A percentile compares a stretch with the other conserved stretches of the same genome.
Conservation (phyloP, 2,888 invertebrate genomes). For the Xylota sylvarum region DNA sequence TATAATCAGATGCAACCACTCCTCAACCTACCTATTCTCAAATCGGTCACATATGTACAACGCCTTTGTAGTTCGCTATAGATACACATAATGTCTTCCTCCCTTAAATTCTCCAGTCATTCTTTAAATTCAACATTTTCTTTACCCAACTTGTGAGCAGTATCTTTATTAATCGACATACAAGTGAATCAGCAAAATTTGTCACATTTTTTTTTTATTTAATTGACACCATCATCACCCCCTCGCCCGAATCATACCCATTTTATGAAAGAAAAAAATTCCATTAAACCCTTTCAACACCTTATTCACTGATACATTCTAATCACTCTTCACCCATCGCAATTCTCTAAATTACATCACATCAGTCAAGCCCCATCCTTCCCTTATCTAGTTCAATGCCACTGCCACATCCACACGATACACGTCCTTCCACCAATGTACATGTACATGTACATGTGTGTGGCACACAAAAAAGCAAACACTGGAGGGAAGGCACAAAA, state of each 20-base stretch:
- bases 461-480: not conserved
- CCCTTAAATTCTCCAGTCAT: no score
- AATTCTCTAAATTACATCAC: slow-evolving; percentile 18
- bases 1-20: no score
- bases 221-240: not conserved
- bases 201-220: not conserved
- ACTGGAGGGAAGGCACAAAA: not conserved
- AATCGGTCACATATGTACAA: no score
- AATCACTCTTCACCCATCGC: slow-evolving; percentile 22
- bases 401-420: not conserved
- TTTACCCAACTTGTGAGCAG: no score
- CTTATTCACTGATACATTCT: slow-evolving; percentile 23
- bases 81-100: no score
- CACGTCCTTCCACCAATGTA: not conserved
- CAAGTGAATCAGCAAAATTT: not conserved
- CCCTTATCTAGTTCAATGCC: not conserved
- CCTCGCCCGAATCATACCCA: not conserved
- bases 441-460: not conserved
- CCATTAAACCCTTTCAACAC: slow-evolving; percentile 17
- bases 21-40: no score
- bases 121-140: no score
- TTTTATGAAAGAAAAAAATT: not conserved
- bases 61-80: no score
- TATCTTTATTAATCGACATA: no score
- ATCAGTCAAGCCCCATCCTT: not conserved